Conservation (phyloP, 2,797 vertebrate species). For the Morelia viridis region DNA sequence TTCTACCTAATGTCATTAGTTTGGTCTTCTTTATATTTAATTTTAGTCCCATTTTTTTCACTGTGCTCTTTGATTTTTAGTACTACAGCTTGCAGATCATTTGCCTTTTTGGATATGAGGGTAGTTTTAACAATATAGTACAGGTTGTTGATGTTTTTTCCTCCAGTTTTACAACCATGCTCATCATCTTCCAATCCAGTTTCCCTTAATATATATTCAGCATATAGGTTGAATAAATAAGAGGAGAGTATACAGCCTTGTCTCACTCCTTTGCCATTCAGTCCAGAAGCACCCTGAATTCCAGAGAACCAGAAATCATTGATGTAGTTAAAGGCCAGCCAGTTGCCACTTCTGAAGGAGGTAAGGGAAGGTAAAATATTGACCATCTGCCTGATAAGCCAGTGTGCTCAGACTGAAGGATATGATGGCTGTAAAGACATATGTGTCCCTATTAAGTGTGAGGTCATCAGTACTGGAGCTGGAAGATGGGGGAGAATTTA, state of each 20-base stretch:
- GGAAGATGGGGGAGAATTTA: neutral
- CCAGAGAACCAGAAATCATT: neutral
- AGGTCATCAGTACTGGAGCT: neutral
- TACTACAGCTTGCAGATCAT: neutral
- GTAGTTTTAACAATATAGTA: neutral
- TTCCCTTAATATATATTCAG: neutral
- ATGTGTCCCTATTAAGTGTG: neutral
- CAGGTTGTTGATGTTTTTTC: neutral
- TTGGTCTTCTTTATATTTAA: neutral
- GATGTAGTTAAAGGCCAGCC: neutral
- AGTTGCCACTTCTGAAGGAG: neutral
- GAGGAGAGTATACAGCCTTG: neutral
- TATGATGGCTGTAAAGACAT: neutral
- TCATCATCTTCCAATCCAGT: neutral
- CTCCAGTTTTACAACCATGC: neutral
- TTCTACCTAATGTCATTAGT: neutral
- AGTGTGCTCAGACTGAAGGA: neutral
- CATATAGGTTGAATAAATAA: neutral
- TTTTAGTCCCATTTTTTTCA: neutral
- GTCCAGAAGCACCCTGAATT: neutral
- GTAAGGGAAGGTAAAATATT: neutral
- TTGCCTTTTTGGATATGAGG: neutral
- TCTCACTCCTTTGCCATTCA: neutral
- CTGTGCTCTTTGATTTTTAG: neutral
- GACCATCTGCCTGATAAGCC: neutral